phyloP scores from a whole-genome alignment of 1,140 invertebrate species.

The Drosophila repleta region DNA sequence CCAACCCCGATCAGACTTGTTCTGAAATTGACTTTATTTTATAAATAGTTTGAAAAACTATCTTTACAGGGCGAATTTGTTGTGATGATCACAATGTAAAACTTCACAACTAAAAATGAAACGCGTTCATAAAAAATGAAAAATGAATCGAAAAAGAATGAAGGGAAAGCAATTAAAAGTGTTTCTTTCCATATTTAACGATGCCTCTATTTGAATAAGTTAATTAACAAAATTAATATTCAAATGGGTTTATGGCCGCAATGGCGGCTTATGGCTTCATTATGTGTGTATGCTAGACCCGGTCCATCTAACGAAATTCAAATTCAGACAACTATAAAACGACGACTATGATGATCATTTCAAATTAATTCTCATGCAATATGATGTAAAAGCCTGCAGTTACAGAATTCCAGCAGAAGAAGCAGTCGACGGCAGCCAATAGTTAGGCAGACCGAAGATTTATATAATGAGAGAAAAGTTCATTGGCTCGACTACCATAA shows the following conservation, averaged over 20 bases:
- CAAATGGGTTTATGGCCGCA: slow-evolving; percentile 77
- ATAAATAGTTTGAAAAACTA: too few relatives aligned
- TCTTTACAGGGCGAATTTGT: too few relatives aligned
- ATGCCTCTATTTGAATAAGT: slow-evolving; percentile 76
- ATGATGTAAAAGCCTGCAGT: slow-evolving; percentile 34
- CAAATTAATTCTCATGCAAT: slow-evolving; percentile 74
- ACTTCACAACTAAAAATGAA: background rate
- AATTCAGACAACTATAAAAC: slow-evolving; percentile 70
- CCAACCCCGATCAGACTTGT: too few relatives aligned
- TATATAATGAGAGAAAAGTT: slow-evolving; percentile 63
- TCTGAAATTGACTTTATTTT: too few relatives aligned
- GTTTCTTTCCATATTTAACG: slow-evolving; percentile 74
- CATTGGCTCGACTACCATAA: slow-evolving; percentile 70
- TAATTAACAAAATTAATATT: slow-evolving; percentile 82
- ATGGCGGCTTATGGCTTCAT: slow-evolving; percentile 79
- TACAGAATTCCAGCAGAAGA: slow-evolving; percentile 28
- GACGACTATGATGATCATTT: slow-evolving; percentile 55
- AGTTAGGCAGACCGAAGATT: slow-evolving; percentile 18
- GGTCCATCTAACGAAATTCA: slow-evolving; percentile 46
- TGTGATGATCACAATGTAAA: too few relatives aligned
- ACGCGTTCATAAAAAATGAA: background rate
- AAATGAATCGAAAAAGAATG: slow-evolving; percentile 25
- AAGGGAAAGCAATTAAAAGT: slow-evolving; percentile 51
- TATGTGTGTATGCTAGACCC: slow-evolving; percentile 43
- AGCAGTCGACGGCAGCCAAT: slow-evolving; percentile 10